Conservation (phyloP, 2,888 invertebrate genomes). For the Mechanitis mazaeus region DNA sequence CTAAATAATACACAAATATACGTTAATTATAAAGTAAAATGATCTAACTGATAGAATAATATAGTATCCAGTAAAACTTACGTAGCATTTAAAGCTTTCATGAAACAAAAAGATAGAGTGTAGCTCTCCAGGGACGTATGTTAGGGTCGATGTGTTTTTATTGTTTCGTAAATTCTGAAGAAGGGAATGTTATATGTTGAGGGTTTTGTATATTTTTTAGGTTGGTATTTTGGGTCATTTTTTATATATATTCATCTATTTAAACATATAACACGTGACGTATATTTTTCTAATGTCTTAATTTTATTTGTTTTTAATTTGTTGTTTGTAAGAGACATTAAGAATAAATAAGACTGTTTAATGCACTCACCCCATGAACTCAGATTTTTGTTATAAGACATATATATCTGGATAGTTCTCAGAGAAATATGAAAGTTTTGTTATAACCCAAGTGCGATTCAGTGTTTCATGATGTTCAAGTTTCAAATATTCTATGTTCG, state of each 20-base stretch:
- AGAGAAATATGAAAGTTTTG: conserved; percentile 23
- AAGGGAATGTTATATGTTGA: neutral
- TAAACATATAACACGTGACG: no score
- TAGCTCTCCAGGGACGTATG: neutral
- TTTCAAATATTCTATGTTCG: conserved; percentile 14
- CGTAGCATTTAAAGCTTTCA: conserved; percentile 1
- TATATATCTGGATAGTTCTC: conserved; percentile 18
- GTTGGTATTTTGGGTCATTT: no score
- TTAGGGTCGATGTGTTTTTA: conserved; percentile 4
- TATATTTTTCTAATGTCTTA: no score
- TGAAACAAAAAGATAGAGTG: conserved; percentile 2
- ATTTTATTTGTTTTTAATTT: no score
- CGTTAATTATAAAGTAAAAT: conserved; percentile 3
- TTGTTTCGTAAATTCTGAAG: conserved; percentile 1
- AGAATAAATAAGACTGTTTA: conserved; percentile 3
- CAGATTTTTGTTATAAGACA: conserved; percentile 17
- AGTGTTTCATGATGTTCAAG: conserved; percentile 14
- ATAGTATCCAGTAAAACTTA: neutral
- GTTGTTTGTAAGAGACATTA: no score
- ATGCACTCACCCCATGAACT: neutral
- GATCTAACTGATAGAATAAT: neutral
- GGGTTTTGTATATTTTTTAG: no score
- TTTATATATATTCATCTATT: no score
- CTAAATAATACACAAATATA: neutral
- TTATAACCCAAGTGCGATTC: conserved; percentile 16